phyloP scores from a whole-genome alignment of 2,888 invertebrate genomes.

The Ypsolopha scabrella region DNA sequence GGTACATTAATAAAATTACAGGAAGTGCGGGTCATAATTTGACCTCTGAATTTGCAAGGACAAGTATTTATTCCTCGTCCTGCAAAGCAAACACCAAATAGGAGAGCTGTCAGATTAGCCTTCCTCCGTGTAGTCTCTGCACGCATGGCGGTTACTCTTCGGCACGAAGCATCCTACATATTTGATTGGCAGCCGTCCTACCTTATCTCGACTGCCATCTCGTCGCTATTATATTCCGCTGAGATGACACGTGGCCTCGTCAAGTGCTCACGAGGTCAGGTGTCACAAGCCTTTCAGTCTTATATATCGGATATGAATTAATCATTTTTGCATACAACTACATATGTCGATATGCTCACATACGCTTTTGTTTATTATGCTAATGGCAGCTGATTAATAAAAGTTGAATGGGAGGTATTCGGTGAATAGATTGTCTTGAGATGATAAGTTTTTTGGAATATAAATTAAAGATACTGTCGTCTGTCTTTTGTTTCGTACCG shows the following conservation, averaged over 20 bases:
- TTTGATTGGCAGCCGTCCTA: slow-evolving; percentile 3
- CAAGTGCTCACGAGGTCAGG: slow-evolving; percentile 14
- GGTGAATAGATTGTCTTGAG: too few relatives aligned
- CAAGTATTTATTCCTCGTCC: too few relatives aligned
- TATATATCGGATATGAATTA: slow-evolving; percentile 1
- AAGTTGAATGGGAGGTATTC: too few relatives aligned
- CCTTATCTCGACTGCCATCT: slow-evolving; percentile 54
- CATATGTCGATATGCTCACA: slow-evolving; percentile 7
- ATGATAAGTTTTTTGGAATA: too few relatives aligned
- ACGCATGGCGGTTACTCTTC: background rate
- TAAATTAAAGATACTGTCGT: too few relatives aligned
- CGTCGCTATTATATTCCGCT: slow-evolving; percentile 7
- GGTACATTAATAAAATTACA: too few relatives aligned
- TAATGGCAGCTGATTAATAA: too few relatives aligned
- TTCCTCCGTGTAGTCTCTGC: background rate
- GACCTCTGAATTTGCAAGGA: too few relatives aligned
- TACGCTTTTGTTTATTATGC: too few relatives aligned
- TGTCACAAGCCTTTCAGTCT: background rate
- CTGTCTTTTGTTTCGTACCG: too few relatives aligned
- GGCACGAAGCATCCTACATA: background rate
- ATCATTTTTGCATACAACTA: slow-evolving; percentile 1
- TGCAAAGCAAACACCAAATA: background rate
- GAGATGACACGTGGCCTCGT: slow-evolving; percentile 47
- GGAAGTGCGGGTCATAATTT: too few relatives aligned
- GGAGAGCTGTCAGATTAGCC: background rate